A percentile compares a stretch with the other conserved stretches of the same genome.
Evolutionary conservation across 2,888 invertebrate species (phyloP).

Genomic region (Microchrysa polita): DNA sequence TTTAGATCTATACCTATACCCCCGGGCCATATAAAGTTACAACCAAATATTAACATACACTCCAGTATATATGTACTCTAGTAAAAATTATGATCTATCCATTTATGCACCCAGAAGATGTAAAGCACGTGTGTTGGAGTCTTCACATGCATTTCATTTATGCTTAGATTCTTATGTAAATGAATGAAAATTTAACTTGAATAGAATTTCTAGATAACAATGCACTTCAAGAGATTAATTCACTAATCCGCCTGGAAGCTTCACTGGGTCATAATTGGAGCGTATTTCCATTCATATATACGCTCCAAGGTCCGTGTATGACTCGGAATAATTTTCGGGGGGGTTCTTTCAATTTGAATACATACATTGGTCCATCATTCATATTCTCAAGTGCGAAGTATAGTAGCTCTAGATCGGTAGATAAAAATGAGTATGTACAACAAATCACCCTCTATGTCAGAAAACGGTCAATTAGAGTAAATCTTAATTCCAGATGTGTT

Average conservation of each 20-base stretch:
- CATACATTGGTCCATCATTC: background rate
- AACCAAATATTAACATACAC: background rate
- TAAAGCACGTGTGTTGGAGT: slow-evolving; percentile 39
- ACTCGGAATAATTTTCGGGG: slow-evolving; percentile 32
- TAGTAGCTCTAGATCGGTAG: background rate
- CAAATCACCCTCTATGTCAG: background rate
- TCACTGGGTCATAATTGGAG: background rate
- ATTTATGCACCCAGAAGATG: background rate
- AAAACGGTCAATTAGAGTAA: background rate
- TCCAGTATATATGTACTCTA: too few species aligned
- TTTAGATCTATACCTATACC: background rate
- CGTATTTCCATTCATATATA: background rate
- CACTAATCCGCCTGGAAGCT: slow-evolving; percentile 25
- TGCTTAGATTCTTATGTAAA: slow-evolving; percentile 16
- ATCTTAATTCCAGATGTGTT: slow-evolving; percentile 25
- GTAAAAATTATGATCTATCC: slow-evolving; percentile 9
- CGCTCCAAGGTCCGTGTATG: slow-evolving; percentile 2
- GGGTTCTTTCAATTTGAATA: slow-evolving; percentile 14
- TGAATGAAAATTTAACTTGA: slow-evolving; percentile 21
- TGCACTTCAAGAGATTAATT: slow-evolving; percentile 32
- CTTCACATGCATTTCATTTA: slow-evolving; percentile 1
- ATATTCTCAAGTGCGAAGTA: too few species aligned
- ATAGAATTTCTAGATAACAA: slow-evolving; percentile 25
- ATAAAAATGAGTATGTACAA: background rate
- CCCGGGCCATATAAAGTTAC: too few species aligned